Evolutionary conservation across 2,113 vertebrate genomes (phyloP), one percentile per base, ranked within the genome.

Genomic region (Percopsis transmontana): DNA sequence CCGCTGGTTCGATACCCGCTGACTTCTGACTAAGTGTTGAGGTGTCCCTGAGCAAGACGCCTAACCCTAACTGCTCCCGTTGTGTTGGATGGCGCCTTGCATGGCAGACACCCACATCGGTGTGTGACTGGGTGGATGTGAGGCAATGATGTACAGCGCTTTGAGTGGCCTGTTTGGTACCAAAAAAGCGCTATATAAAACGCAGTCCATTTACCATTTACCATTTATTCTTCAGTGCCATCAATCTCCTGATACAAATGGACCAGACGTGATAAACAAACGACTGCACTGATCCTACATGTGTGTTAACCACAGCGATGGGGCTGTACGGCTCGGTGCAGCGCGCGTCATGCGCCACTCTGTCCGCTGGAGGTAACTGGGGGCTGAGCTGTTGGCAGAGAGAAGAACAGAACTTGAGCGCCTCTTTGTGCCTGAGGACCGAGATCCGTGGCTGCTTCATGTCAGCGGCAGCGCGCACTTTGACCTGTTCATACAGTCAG

Each of bases 221-320:
- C 42, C n/a, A n/a, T n/a, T n/a, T n/a, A n/a, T n/a, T 85, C 77
- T 82, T 73, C 33, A 72, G 45, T 82, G 55, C 53, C 75, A 72
- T 71, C 61, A 79, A 11, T 80, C 58, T 64, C 58, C 54, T 72
- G 55, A 77, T 80, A 76, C 61, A 72, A 72, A 62, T 75, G 59
- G 74, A 68, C 48, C 59, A 54, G 70, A 74, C 55, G 51, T 14
- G 16, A 70, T 62, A 51, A 69, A 62, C 53, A 72, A 52, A 58
- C 15, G 44, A 7, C 24, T 23, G 45, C 24, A 42, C 57, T 66
- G 70, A 79, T 79, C 59, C 51, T 75, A 77, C 60, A 62, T 70
- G 59, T 69, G 42, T 76, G 63, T 80, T 81, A 72, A 64, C 72
- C 76, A 24, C 11, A 15, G 33, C 69, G 45, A 70, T 5, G 42